A percentile compares a stretch with the other conserved stretches of the same genome.
Evolutionary conservation across 1,140 invertebrate genomes (phyloP).

Genomic region (Hormaphis cornu): DNA sequence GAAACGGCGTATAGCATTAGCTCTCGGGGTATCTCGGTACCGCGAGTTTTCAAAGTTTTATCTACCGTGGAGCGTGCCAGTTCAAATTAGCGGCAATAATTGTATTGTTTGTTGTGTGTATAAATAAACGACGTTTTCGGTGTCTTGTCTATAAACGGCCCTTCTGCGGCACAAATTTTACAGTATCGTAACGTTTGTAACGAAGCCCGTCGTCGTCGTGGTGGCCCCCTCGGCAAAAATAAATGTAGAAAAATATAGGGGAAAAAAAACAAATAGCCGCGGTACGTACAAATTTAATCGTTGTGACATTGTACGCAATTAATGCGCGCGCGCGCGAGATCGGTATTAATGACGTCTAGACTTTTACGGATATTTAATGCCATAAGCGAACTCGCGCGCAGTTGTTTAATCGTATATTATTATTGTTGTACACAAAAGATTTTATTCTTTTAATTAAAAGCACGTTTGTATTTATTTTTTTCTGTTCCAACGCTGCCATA

Average conservation of each 20-base stretch:
- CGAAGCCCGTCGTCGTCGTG: too few species aligned
- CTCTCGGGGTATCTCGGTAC: neutral
- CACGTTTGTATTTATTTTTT: neutral
- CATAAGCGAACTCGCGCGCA: too few species aligned
- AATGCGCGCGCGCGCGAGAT: neutral
- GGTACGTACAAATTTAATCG: slow-evolving; percentile 4
- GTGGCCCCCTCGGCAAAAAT: neutral
- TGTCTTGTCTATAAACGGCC: too few species aligned
- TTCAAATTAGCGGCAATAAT: slow-evolving; percentile 6
- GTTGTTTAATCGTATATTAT: neutral
- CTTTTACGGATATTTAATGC: neutral
- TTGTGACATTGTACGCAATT: slow-evolving; percentile 5
- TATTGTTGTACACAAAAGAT: too few species aligned
- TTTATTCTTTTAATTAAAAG: neutral
- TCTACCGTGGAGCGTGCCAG: slow-evolving; percentile 3
- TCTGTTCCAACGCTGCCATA: neutral
- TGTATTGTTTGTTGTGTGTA: too few species aligned
- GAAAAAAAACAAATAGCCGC: neutral
- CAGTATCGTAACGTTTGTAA: too few species aligned
- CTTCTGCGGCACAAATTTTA: too few species aligned
- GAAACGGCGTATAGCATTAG: neutral
- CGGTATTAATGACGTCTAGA: slow-evolving; percentile 7
- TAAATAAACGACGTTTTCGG: too few species aligned
- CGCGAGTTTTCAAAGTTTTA: neutral
- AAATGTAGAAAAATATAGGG: neutral